Conservation (phyloP, 1,140 invertebrate genomes). For the Lucilia cuprina region DNA sequence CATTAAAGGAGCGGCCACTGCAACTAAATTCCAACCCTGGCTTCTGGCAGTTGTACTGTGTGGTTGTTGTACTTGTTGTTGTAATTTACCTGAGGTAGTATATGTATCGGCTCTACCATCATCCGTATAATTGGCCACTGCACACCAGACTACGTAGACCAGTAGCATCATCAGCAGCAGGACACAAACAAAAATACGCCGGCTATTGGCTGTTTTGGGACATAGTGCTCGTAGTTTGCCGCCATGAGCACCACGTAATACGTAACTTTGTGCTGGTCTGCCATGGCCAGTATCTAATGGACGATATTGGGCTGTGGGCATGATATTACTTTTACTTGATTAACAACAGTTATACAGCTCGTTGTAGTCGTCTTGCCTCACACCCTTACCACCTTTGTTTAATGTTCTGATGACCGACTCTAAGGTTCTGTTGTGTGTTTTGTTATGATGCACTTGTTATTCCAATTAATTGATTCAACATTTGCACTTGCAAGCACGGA, state of each 20-base stretch:
- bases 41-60: background rate
- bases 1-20: background rate
- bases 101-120: background rate
- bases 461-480: background rate
- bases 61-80: constrained; percentile 20
- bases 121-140: background rate
- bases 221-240: background rate
- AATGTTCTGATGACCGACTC: background rate
- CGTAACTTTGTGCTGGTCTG: constrained; percentile 30
- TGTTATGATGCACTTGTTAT: constrained; percentile 10
- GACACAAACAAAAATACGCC: constrained; percentile 6
- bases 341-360: background rate
- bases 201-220: constrained; percentile 19
- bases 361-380: background rate
- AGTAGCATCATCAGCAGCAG: background rate
- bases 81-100: constrained; percentile 21
- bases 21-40: background rate
- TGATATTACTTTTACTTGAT: constrained; percentile 31
- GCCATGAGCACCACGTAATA: background rate
- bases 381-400: too few relatives aligned
- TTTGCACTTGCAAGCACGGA: background rate
- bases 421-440: too few relatives aligned
- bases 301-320: constrained; percentile 55
- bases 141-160: constrained; percentile 19
- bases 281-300: constrained; percentile 41